Percentiles rank a stretch among this genome's conserved stretches.
Conservation (phyloP, 2,797 vertebrate species). For the Labeo calbasu region DNA sequence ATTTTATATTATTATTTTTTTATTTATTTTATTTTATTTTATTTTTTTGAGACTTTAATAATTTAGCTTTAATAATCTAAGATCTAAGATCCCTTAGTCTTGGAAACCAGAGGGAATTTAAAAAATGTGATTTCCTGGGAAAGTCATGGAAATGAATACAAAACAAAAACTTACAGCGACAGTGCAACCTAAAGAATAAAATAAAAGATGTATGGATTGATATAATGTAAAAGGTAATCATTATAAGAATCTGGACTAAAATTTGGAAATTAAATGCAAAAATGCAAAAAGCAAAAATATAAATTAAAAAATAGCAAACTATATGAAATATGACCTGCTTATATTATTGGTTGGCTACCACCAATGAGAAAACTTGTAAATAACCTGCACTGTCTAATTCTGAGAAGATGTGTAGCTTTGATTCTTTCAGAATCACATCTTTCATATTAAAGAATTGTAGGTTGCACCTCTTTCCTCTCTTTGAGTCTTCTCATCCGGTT, state of each 20-base stretch:
- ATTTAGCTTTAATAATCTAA: too few species aligned
- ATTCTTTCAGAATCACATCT: slow-evolving; percentile 8
- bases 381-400: too few species aligned
- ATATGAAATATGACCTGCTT: neutral
- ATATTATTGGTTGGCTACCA: neutral
- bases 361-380: neutral
- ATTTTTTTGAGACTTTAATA: too few species aligned
- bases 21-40: neutral
- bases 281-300: too few species aligned
- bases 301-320: neutral
- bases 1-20: too few species aligned
- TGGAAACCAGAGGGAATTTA: neutral
- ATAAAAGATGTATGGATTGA: neutral
- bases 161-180: neutral
- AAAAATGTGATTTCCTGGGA: neutral
- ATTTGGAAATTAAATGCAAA: neutral
- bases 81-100: neutral
- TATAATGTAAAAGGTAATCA: neutral
- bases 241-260: neutral
- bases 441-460: slow-evolving; percentile 31
- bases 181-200: neutral
- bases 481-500: slow-evolving; percentile 41
- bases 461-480: slow-evolving; percentile 40
- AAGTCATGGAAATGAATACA: neutral
- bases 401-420: neutral